A percentile compares a stretch with the other conserved stretches of the same genome.
These are phyloP conservation scores for Marmota flaviventris DNA, from an alignment of 2,113 vertebrate genomes.

Conservation along the genomic window DNA sequence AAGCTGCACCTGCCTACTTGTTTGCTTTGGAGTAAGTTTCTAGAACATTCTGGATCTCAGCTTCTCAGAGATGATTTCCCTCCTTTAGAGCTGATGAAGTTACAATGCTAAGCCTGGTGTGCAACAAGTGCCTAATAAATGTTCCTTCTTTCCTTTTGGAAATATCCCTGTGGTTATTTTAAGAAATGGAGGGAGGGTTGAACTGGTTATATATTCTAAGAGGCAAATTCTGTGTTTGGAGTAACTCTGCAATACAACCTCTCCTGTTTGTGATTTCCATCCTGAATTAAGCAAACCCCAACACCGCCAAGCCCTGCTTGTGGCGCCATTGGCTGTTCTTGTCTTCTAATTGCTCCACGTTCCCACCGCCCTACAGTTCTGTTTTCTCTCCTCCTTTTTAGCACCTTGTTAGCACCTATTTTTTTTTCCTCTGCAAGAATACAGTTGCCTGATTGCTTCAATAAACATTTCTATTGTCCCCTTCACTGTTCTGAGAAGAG, in stretches of 20 bases:
- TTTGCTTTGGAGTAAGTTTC: background rate
- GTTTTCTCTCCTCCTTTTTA: background rate
- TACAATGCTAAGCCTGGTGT: background rate
- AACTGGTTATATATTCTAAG: background rate
- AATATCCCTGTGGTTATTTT: background rate
- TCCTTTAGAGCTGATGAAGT: background rate
- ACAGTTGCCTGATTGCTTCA: constrained; percentile 68
- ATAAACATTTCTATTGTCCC: constrained; percentile 65
- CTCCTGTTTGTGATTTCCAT: background rate
- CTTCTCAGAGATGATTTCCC: background rate
- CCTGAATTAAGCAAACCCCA: background rate
- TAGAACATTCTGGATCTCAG: background rate
- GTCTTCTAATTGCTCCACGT: constrained; percentile 29
- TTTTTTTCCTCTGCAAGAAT: constrained; percentile 49
- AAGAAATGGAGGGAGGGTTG: background rate
- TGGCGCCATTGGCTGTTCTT: background rate
- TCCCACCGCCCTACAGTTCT: background rate
- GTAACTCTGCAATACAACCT: background rate
- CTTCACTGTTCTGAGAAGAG: background rate
- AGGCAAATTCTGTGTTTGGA: background rate
- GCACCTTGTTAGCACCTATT: constrained; percentile 24
- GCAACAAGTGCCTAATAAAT: background rate
- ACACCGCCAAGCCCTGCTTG: background rate
- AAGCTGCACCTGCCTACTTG: background rate
- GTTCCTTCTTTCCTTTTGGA: background rate